Evolutionary conservation across 2,888 invertebrate species (phyloP), one percentile per base, ranked within the genome.

Genomic region (Pogonocherus hispidulus): DNA sequence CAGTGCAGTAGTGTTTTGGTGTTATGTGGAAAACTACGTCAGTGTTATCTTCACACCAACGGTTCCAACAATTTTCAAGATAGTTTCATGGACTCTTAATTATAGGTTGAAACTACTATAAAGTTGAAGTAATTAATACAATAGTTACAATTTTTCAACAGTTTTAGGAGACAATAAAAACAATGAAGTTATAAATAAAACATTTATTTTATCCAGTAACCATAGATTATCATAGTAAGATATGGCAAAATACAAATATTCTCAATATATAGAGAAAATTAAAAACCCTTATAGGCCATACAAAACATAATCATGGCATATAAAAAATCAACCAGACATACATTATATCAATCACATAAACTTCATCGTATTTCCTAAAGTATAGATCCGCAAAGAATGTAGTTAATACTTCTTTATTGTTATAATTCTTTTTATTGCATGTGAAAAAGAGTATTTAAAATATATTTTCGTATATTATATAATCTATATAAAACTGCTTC

Each of bases 391-490:
- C 56, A 63, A 64, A 60, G 27, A 55, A 56, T 32, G 44, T 9
- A 41, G 18, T 32, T 54, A 54, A 54, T 54, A 54, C 54, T 54
- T 54, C 32, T 16, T 54, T 54, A 51, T 51, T 51, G 51, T 54
- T 54, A 54, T 18, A 35, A 54, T 35, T 55, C 57, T 57, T 60
- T 49, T 80, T 81, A 81, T 81, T 81, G 80, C 81, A 79, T 78
- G 79, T 81, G 79, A 78, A 79, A 81, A 81, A 81, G 80, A 80
- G 80, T 81, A 82, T 81, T 80, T 79, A 82, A 82, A 82, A 82
- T 82, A 82, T 80, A 80, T 54, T 54, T 78, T 73, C 71, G 72
- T 74, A 68, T 71, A 72, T 72, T 66, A 70, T 47, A 41, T 41
- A 14, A 41, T 66, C 69, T 63, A 70, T 70, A 66, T 66, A 69